Conservation (phyloP, 2,888 invertebrate species). For the Callosobruchus maculatus region DNA sequence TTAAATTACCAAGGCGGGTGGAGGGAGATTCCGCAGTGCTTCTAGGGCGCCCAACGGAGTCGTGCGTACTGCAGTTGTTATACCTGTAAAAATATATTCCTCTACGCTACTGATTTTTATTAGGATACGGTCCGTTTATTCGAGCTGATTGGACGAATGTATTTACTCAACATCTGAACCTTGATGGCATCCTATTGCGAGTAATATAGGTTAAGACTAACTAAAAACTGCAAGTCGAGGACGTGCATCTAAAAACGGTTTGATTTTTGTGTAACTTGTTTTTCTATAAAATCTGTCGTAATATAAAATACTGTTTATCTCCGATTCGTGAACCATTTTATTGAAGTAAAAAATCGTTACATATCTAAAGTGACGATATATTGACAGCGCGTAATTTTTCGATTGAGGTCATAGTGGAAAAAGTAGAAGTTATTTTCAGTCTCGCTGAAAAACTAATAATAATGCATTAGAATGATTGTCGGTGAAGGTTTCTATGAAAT, state of each 20-base stretch:
- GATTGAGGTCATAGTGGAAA: neutral
- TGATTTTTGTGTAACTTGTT: neutral
- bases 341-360: neutral
- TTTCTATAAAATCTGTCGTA: neutral
- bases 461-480: neutral
- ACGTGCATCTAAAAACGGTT: neutral
- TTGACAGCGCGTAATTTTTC: neutral
- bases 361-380: neutral
- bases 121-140: neutral
- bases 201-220: neutral
- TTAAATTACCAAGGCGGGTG: too few species aligned
- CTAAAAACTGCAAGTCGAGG: neutral
- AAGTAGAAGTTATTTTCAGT: neutral
- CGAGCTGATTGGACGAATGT: neutral
- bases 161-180: neutral
- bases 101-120: neutral
- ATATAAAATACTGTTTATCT: neutral
- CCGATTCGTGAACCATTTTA: neutral
- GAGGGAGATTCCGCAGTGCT: too few species aligned
- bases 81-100: too few species aligned
- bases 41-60: too few species aligned
- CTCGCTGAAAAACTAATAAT: neutral
- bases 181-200: neutral
- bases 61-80: too few species aligned
- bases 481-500: too few species aligned